Conservation (phyloP, 2,113 vertebrate genomes). For the Kryptolebias marmoratus region DNA sequence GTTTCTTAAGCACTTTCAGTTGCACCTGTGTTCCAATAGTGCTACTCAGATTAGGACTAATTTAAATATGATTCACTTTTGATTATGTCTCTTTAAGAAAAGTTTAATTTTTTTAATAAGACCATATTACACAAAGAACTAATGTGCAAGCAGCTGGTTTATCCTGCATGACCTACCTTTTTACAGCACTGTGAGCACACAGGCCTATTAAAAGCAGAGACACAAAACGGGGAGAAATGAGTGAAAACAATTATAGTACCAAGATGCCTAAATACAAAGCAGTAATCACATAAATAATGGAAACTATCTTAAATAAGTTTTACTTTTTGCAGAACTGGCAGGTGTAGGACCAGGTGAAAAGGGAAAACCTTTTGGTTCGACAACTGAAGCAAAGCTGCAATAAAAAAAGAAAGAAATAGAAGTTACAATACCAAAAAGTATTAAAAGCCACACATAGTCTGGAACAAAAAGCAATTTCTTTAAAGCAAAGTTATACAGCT, state of each 20-base stretch:
- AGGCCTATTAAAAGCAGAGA: conserved; percentile 81
- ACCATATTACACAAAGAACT: too few relatives aligned
- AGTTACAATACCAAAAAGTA: background rate
- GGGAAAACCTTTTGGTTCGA: conserved; percentile 95
- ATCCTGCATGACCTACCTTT: conserved; percentile 84
- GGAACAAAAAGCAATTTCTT: background rate
- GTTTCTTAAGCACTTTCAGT: too few relatives aligned
- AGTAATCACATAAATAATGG: background rate
- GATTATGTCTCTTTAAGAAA: too few relatives aligned
- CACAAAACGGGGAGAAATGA: background rate
- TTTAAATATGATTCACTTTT: too few relatives aligned
- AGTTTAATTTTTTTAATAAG: too few relatives aligned
- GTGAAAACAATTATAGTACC: background rate
- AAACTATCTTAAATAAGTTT: conserved; percentile 24
- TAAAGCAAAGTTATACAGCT: background rate
- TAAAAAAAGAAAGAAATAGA: background rate
- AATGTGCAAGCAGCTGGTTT: background rate
- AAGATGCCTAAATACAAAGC: background rate
- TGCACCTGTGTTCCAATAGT: too few relatives aligned
- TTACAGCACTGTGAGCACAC: conserved; percentile 98
- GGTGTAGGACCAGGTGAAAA: conserved; percentile 98
- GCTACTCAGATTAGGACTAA: too few relatives aligned
- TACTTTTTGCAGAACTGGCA: conserved; percentile 99
- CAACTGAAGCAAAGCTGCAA: conserved; percentile 97
- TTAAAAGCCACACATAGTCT: background rate